Conservation (phyloP, 2,888 invertebrate species). For the Trissoscelio sp. region DNA sequence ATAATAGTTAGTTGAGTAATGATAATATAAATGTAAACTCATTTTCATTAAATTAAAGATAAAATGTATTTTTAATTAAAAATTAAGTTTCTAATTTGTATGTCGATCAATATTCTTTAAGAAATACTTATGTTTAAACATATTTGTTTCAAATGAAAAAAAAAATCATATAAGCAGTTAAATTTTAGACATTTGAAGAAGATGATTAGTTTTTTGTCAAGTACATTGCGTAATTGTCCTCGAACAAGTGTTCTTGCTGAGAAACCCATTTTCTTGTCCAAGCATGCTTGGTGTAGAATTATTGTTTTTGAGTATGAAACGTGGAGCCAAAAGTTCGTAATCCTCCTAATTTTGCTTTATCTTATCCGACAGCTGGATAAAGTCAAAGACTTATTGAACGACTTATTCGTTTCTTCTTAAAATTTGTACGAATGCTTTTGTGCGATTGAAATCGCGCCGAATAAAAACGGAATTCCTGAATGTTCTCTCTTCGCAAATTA, state of each 20-base stretch:
- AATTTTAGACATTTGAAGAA: conserved; percentile 10
- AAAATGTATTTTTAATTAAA: too few relatives aligned
- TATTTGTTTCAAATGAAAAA: too few relatives aligned
- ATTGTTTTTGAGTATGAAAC: conserved; percentile 27
- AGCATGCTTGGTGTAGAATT: conserved; percentile 1
- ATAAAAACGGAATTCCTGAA: background rate
- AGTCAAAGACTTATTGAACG: conserved; percentile 13
- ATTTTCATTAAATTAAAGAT: too few relatives aligned
- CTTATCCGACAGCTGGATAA: background rate
- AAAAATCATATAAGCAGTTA: background rate
- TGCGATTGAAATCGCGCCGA: background rate
- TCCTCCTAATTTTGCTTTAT: conserved; percentile 23
- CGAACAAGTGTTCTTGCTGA: conserved; percentile 21
- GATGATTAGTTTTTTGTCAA: conserved; percentile 14
- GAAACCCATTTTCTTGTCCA: conserved; percentile 25
- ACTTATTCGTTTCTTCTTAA: conserved; percentile 12
- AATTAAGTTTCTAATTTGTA: too few relatives aligned
- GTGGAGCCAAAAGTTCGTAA: conserved; percentile 22
- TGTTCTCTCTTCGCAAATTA: background rate
- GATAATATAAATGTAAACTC: background rate
- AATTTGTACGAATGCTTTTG: background rate
- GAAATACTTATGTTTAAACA: too few relatives aligned
- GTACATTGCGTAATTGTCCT: conserved; percentile 26
- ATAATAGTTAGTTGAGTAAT: background rate
- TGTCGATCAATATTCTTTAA: too few relatives aligned